Percentiles rank a stretch among this genome's conserved stretches.
Evolutionary conservation across 2,113 vertebrate genomes (phyloP).

Genomic region (Rana temporaria): DNA sequence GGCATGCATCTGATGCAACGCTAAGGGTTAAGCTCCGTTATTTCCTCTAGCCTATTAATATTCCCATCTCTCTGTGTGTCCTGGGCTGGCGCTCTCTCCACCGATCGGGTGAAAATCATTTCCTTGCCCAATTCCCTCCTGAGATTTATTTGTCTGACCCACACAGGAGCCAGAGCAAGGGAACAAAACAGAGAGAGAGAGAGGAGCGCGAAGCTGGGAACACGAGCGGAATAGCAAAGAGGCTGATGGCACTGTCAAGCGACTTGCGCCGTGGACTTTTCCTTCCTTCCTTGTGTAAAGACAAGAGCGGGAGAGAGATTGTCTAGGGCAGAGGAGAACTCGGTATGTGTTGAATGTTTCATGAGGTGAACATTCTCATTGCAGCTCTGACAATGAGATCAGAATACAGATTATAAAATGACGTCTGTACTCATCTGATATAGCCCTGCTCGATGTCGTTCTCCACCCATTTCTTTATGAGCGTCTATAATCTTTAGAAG

Average conservation of each 20-base stretch:
- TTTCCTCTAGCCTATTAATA: constrained; percentile 43
- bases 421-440: constrained; percentile 38
- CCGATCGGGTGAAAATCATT: constrained; percentile 40
- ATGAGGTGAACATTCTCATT: constrained; percentile 92
- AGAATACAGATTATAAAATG: constrained; percentile 75
- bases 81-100: constrained; percentile 19
- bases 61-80: constrained; percentile 37
- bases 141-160: constrained; percentile 58
- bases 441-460: constrained; percentile 20
- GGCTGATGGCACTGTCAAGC: constrained; percentile 48
- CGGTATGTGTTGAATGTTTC: constrained; percentile 89
- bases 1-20: neutral
- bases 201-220: constrained; percentile 36
- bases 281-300: constrained; percentile 41
- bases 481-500: neutral
- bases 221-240: constrained; percentile 52
- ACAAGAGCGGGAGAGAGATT: constrained; percentile 47
- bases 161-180: constrained; percentile 54
- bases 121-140: constrained; percentile 54
- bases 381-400: constrained; percentile 77
- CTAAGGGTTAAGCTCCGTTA: constrained; percentile 15
- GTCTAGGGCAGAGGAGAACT: constrained; percentile 68
- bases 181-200: constrained; percentile 55
- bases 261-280: constrained; percentile 44
- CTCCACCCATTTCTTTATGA: constrained; percentile 32